These are phyloP conservation scores for Lasioglossum oenotherae DNA, from an alignment of 2,888 invertebrate species.

Conservation along the genomic window DNA sequence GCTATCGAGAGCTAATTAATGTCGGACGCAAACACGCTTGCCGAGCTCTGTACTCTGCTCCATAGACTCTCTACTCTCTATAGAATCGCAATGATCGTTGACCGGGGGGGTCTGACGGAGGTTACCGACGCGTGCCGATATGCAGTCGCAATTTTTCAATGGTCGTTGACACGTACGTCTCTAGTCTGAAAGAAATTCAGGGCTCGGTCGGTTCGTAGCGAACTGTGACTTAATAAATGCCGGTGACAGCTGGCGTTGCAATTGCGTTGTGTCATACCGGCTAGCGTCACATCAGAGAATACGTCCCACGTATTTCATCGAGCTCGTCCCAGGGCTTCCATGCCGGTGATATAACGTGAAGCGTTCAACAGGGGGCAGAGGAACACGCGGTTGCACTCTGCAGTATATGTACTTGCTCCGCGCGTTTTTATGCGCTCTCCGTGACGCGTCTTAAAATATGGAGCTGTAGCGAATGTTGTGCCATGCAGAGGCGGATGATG, in stretches of 20 bases:
- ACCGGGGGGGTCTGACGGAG: background rate
- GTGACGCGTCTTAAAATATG: constrained; percentile 58
- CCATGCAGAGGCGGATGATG: constrained; percentile 18
- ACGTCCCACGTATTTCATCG: constrained; percentile 36
- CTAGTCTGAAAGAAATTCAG: constrained; percentile 8
- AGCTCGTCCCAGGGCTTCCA: constrained; percentile 13
- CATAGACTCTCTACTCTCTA: too few species aligned
- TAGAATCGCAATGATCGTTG: background rate
- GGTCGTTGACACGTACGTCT: constrained; percentile 27
- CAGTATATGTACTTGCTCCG: constrained; percentile 2
- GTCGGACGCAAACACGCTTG: background rate
- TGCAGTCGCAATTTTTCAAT: background rate
- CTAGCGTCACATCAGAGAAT: constrained; percentile 22
- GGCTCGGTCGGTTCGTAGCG: constrained; percentile 10
- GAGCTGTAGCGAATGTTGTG: constrained; percentile 14
- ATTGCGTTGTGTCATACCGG: constrained; percentile 52
- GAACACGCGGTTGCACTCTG: constrained; percentile 43
- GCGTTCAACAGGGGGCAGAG: constrained; percentile 43
- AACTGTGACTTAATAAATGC: constrained; percentile 43
- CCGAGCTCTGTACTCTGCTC: background rate
- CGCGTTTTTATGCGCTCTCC: constrained; percentile 39
- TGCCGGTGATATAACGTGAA: constrained; percentile 29
- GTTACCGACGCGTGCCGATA: background rate
- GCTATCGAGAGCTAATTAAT: constrained; percentile 11
- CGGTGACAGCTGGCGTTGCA: constrained; percentile 44